Evolutionary conservation across 2,797 vertebrate species (phyloP), one percentile per base, ranked within the genome.

Genomic region (Luscinia luscinia): DNA sequence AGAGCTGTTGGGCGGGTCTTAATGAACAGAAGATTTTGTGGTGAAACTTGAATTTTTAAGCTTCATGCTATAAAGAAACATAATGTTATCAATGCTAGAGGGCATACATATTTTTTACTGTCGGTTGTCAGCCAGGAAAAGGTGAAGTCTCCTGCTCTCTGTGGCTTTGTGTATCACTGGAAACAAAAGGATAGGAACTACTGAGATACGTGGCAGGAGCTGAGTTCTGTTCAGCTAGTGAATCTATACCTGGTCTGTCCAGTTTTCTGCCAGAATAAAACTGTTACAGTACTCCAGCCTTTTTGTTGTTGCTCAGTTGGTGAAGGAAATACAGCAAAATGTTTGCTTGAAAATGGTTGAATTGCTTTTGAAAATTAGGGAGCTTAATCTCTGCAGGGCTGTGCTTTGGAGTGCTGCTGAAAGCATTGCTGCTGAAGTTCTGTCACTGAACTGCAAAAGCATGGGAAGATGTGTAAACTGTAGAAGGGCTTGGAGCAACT

Each of bases 341-440:
- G 2, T 70, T 86, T 30, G 4, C 36, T 84, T 87, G 22, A 63
- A 78, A 69, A 32, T 34, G 2, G 1, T 40, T 75, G 8, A 52
- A 51, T 77, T 73, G 34, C 52, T 59, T 61, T 64, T 81, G 30
- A 23, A 85, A 76, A 28, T 72, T 45, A 32, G 38, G 45, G 86
- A 83, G 30, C 5, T 62, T 76, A 8, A 67, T 63, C 40, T 84
- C 40, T 19, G 6, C 11, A 63, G 69, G 21, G 15, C 43, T 66
- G 36, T 2, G 1, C 22, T 87, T 87, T 57, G 38, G 9, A 23
- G 17, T 36, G 20, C 26, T 85, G 32, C 75, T 73, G 79, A 22
- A 38, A 30, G 2, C 0, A 0, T 24, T 30, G 38, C 34, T 83
- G 61, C 38, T 2, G 2, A 80, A 69, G 26, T n/a, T 16, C 23